A percentile compares a stretch with the other conserved stretches of the same genome.
These are phyloP conservation scores for Nomada fucata DNA, from an alignment of 2,888 invertebrate genomes.

Conservation along the genomic window DNA sequence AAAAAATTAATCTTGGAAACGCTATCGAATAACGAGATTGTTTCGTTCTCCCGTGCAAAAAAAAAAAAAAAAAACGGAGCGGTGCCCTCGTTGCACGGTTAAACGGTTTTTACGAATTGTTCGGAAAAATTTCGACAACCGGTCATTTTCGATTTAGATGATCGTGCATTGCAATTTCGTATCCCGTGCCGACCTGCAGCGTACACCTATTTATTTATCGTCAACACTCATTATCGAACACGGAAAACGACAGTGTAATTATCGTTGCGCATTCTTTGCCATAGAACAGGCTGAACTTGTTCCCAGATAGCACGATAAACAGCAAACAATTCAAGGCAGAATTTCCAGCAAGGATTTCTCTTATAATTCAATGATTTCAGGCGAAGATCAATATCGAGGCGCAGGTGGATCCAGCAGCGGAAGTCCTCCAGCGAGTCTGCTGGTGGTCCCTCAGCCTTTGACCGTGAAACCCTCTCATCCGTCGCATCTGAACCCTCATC, in stretches of 20 bases:
- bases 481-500: constrained; percentile 83
- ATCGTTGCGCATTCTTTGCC: constrained; percentile 20
- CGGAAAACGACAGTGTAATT: no score
- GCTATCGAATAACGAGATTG: no score
- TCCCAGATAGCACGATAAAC: neutral
- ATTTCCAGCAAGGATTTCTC: neutral
- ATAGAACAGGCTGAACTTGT: constrained; percentile 9
- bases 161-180: no score
- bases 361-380: constrained; percentile 68
- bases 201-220: no score
- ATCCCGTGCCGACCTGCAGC: no score
- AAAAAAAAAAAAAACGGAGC: no score
- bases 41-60: neutral
- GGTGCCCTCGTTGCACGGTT: no score
- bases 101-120: no score
- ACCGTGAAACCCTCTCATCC: constrained; percentile 83
- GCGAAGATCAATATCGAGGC: constrained; percentile 83
- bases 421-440: constrained; percentile 87
- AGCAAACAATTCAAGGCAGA: constrained; percentile 32
- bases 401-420: constrained; percentile 85
- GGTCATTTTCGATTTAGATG: no score
- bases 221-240: no score
- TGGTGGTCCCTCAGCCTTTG: constrained; percentile 94
- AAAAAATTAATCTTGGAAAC: neutral
- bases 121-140: no score